These are phyloP conservation scores for Momotus momota DNA, from an alignment of 2,797 vertebrate species.

Conservation along the genomic window DNA sequence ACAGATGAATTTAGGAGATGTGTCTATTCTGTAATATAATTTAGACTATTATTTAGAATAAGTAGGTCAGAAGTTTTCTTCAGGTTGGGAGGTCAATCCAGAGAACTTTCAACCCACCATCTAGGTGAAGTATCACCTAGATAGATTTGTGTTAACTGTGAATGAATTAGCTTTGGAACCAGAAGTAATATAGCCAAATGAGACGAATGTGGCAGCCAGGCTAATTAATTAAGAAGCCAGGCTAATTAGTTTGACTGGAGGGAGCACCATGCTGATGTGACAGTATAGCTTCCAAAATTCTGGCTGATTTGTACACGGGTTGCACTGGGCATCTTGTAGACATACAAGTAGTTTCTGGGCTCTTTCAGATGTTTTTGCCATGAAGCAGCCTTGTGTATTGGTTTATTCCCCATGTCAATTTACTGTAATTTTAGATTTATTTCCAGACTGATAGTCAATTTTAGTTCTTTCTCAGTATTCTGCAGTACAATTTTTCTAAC, in stretches of 20 bases:
- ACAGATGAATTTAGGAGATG: background rate
- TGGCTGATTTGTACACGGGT: background rate
- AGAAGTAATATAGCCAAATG: background rate
- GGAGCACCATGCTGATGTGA: background rate
- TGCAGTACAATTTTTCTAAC: background rate
- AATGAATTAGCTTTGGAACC: background rate
- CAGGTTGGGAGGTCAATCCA: background rate
- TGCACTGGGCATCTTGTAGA: background rate
- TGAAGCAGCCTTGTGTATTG: background rate
- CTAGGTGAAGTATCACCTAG: background rate
- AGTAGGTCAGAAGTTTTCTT: background rate
- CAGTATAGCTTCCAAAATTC: background rate
- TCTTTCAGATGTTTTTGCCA: background rate
- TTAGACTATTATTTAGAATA: background rate
- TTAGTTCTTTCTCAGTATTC: background rate
- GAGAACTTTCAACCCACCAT: background rate
- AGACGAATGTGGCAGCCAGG: background rate
- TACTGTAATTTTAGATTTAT: background rate
- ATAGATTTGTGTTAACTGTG: background rate
- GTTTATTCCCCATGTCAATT: background rate
- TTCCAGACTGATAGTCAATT: background rate
- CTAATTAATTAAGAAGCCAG: slow-evolving; percentile 32
- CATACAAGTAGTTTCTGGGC: background rate
- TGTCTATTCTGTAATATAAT: background rate
- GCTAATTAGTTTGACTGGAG: slow-evolving; percentile 30